Conservation (phyloP, 2,113 vertebrate species). For the Galemys pyrenaicus region DNA sequence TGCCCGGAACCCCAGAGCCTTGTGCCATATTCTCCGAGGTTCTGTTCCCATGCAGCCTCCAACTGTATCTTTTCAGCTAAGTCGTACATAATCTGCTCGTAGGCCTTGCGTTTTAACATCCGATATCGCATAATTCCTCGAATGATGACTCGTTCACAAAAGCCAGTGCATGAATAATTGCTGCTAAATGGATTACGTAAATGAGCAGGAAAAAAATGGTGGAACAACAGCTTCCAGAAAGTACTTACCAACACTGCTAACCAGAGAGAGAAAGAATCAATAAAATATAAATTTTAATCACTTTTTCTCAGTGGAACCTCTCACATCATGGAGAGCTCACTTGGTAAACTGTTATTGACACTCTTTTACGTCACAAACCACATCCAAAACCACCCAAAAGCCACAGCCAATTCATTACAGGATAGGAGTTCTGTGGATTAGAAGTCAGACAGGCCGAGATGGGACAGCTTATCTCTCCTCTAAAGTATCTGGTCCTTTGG, state of each 20-base stretch:
- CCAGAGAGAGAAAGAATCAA: background rate
- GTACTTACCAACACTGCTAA: background rate
- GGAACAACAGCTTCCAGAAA: background rate
- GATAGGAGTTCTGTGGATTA: background rate
- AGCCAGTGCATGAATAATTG: background rate
- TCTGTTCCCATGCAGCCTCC: no score
- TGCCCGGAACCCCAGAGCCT: background rate
- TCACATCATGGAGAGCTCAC: background rate
- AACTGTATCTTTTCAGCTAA: background rate
- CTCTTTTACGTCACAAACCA: background rate
- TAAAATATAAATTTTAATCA: background rate
- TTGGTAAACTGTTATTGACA: background rate
- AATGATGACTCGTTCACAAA: background rate
- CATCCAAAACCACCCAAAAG: background rate
- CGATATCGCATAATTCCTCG: background rate
- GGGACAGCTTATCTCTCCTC: background rate
- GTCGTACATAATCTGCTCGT: background rate
- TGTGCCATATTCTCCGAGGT: fast-evolving
- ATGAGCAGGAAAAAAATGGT: background rate
- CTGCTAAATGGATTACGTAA: background rate
- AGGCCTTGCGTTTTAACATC: background rate
- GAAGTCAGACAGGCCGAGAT: background rate
- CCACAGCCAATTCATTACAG: background rate
- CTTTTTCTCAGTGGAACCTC: background rate
- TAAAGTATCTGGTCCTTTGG: background rate